Evolutionary conservation across 2,888 invertebrate genomes (phyloP), one percentile per base, ranked within the genome.

Genomic region (Brachypalpus laphriformis): DNA sequence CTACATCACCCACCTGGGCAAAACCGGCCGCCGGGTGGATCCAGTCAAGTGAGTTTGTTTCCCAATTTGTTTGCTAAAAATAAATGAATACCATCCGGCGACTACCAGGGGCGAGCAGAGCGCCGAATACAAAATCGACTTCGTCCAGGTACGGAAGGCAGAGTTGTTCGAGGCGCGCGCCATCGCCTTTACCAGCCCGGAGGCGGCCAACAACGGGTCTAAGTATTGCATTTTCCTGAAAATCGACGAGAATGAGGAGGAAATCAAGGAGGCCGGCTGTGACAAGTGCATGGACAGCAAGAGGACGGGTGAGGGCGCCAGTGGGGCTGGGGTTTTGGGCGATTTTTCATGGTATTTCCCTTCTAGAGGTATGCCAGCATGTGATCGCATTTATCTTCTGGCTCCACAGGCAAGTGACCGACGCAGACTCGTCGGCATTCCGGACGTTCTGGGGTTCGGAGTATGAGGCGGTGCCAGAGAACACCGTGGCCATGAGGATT

Each of bases 371-470:
- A 0, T 92, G 91, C 51, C 87, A 88, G 2, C 91, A 92, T 65
- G 87, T 89, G 7, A 87, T 91, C 34, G 89, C 90, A 0, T 90
- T 92, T 18, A 87, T 90, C 1, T 90, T 92, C 70, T 92, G 91
- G 91, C 74, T 91, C 14, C 90, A 92, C 56, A 88, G 89, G 6
- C 90, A 89, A 31, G 89, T 89, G 20, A 87, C 83, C 0, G 89
- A 89, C 2, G 76, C 87, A 14, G 87, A 89, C 5, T 37, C 88
- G 0, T 76, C 88, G 0, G 88, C 88, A 5, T 86, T 90, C 16
- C 86, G 89, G 3, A 88, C 89, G 1, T 91, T 90, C 75, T 92
- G 92, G 92, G 90, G 90, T 6, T 87, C 88, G 25, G 91, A 91
- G 81, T 88, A 89, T 8, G 90, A 90, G 63, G 87, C 89, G 0